phyloP scores from a whole-genome alignment of 1,140 invertebrate genomes.

The Drosophila tropicalis region DNA sequence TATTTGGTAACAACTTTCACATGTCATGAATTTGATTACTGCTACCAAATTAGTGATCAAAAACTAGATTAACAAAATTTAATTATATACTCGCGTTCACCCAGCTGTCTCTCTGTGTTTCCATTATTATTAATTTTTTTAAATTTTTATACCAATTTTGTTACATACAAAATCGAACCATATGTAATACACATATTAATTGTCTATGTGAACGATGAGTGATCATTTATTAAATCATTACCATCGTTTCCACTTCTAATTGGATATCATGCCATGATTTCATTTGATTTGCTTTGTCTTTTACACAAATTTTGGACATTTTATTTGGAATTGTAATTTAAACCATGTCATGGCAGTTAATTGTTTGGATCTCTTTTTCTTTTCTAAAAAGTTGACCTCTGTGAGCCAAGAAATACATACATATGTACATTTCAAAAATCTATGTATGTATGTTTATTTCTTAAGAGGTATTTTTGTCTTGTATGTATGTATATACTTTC shows the following conservation, averaged over 20 bases:
- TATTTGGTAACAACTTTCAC: too few relatives aligned
- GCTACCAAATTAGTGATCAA: too few relatives aligned
- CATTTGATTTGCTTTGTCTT: slow-evolving; percentile 9
- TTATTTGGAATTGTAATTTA: slow-evolving; percentile 39
- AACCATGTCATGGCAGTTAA: slow-evolving; percentile 69
- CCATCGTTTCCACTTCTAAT: slow-evolving; percentile 1
- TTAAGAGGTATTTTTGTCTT: not conserved
- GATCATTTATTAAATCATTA: slow-evolving; percentile 5
- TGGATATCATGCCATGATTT: not conserved
- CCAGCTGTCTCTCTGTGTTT: too few relatives aligned
- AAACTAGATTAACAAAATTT: too few relatives aligned
- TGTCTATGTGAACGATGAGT: not conserved
- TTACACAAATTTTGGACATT: not conserved
- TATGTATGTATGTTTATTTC: not conserved
- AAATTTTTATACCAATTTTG: too few relatives aligned
- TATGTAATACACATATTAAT: not conserved
- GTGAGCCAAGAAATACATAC: not conserved
- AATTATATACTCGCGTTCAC: too few relatives aligned
- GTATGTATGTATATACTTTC: slow-evolving; percentile 3
- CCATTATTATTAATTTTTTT: too few relatives aligned
- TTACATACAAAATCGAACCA: not conserved
- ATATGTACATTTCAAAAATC: not conserved
- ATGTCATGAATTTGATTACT: too few relatives aligned
- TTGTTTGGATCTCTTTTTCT: slow-evolving; percentile 26
- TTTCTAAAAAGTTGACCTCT: not conserved